Percentiles rank a stretch among this genome's conserved stretches.
phyloP scores from a whole-genome alignment of 2,888 invertebrate species.

The Buathra laborator region DNA sequence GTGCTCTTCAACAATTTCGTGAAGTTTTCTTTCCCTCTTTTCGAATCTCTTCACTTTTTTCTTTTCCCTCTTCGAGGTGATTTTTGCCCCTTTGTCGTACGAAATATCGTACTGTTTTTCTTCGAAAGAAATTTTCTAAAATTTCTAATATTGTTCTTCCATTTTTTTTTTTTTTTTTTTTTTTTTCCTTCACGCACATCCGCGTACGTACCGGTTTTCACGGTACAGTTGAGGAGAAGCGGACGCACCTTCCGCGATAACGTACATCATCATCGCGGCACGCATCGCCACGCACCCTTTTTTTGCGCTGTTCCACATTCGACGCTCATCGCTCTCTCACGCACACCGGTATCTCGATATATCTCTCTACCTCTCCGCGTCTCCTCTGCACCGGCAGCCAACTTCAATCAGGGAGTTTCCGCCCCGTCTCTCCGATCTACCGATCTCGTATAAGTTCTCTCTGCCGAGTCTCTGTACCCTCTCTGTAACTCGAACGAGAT shows the following conservation, averaged over 20 bases:
- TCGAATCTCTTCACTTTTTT: not conserved
- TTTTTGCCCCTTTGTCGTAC: not conserved
- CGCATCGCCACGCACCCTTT: conserved; percentile 67
- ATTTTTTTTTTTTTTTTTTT: conserved; percentile 24
- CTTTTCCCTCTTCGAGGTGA: not conserved
- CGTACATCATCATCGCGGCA: conserved; percentile 34
- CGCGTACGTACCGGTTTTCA: conserved; percentile 41
- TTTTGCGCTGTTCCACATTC: conserved; percentile 63
- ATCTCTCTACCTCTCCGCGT: conserved; percentile 4
- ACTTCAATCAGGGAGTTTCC: conserved; percentile 67
- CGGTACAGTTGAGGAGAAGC: conserved; percentile 30
- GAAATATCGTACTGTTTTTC: not conserved
- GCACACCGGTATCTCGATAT: conserved; percentile 19
- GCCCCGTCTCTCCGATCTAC: conserved; percentile 54
- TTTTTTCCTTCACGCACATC: conserved; percentile 18
- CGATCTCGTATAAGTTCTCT: conserved; percentile 20
- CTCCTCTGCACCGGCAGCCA: conserved; percentile 35
- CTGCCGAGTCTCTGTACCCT: not conserved
- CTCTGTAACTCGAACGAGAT: conserved; percentile 18
- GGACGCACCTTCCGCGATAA: conserved; percentile 46
- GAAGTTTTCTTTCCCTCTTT: not conserved
- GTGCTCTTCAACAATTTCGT: conserved; percentile 13
- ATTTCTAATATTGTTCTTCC: not conserved
- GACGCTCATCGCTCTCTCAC: conserved; percentile 17
- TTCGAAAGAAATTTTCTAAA: not conserved